Evolutionary conservation across 2,888 invertebrate genomes (phyloP).

Genomic region (Panorpa germanica): DNA sequence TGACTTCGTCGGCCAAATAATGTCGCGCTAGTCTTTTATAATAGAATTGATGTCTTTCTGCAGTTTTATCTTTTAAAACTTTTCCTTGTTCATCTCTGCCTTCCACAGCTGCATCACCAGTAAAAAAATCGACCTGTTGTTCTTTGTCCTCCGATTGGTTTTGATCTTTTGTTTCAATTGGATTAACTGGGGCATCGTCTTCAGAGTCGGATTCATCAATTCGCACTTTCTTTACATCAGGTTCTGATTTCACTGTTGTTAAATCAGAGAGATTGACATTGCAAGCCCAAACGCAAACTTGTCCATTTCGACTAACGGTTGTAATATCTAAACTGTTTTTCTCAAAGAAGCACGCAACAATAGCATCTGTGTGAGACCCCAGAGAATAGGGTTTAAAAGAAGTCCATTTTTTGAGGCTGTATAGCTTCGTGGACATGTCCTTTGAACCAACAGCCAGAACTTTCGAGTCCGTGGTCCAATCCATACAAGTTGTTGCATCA

Average conservation of each 20-base stretch:
- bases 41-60: conserved; percentile 25
- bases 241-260: conserved; percentile 5
- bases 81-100: conserved; percentile 27
- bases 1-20: conserved; percentile 51
- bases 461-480: conserved; percentile 87
- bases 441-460: conserved; percentile 78
- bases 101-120: conserved; percentile 25
- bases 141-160: not conserved
- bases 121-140: not conserved
- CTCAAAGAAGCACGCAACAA: conserved; percentile 81
- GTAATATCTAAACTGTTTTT: conserved; percentile 66
- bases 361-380: conserved; percentile 67
- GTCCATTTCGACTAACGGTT: conserved; percentile 69
- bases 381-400: conserved; percentile 63
- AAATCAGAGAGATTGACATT: conserved; percentile 53
- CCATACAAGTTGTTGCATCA: conserved; percentile 69
- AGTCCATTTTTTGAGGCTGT: conserved; percentile 49
- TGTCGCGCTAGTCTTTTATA: conserved; percentile 56
- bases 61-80: conserved; percentile 19
- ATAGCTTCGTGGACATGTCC: conserved; percentile 75
- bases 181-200: no score
- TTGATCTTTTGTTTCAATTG: no score
- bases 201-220: conserved; percentile 10
- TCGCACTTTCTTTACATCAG: conserved; percentile 13
- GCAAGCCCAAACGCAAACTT: conserved; percentile 73